Evolutionary conservation across 2,113 vertebrate species (phyloP).

Genomic region (Halichoerus grypus): DNA sequence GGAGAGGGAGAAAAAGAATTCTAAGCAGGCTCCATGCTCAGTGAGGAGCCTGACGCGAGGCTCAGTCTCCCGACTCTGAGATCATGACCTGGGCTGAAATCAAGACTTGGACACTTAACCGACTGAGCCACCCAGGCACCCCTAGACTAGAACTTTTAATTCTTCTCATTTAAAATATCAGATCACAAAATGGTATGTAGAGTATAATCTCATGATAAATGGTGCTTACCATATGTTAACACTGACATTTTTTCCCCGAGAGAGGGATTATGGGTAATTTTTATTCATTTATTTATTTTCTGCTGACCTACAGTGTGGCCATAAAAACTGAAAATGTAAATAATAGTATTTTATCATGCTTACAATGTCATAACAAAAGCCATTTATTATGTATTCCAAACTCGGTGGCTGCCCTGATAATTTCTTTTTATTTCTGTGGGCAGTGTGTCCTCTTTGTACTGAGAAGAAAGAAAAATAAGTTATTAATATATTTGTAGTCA

Average conservation of each 20-base stretch:
- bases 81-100: neutral
- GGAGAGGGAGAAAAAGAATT: neutral
- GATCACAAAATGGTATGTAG: neutral
- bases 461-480: conserved; percentile 38
- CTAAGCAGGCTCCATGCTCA: neutral
- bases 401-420: neutral
- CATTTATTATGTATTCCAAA: neutral
- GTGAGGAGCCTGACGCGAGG: neutral
- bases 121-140: neutral
- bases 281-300: conserved; percentile 24
- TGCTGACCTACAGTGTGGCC: neutral
- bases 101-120: neutral
- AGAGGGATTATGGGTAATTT: neutral
- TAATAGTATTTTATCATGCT: conserved; percentile 41
- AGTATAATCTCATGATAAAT: conserved; percentile 7
- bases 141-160: neutral
- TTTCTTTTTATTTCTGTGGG: conserved; percentile 34
- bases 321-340: conserved; percentile 40
- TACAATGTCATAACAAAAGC: neutral
- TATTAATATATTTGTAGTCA: neutral
- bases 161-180: conserved; percentile 32
- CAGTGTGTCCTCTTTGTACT: neutral
- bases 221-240: conserved; percentile 10
- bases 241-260: conserved; percentile 21
- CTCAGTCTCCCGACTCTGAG: neutral